These are phyloP conservation scores for Bombus impatiens DNA, from an alignment of 1,140 invertebrate genomes.

Conservation along the genomic window DNA sequence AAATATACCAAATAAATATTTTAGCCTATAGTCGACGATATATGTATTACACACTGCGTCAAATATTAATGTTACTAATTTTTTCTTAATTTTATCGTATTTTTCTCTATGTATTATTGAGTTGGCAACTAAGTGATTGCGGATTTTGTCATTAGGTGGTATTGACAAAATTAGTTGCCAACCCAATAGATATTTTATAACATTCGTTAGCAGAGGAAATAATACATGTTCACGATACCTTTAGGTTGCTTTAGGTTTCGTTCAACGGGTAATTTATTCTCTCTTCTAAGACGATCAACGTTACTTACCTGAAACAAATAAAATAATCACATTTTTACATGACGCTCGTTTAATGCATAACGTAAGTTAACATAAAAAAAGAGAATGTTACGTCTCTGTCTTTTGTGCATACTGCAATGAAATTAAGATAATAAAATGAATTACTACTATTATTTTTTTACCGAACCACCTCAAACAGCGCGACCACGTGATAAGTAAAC, in stretches of 20 bases:
- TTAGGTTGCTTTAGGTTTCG: not conserved
- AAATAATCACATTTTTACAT: not conserved
- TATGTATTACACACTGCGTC: too few species aligned
- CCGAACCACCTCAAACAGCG: not conserved
- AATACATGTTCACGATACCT: not conserved
- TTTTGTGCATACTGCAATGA: not conserved
- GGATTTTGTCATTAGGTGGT: too few species aligned
- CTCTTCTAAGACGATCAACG: not conserved
- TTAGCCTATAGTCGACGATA: too few species aligned
- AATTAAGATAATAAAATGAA: too few species aligned
- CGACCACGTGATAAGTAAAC: not conserved
- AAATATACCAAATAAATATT: too few species aligned
- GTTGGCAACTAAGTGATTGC: too few species aligned
- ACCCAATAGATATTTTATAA: not conserved
- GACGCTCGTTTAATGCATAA: not conserved
- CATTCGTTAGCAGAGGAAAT: not conserved
- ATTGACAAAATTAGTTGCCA: too few species aligned
- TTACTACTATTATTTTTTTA: not conserved
- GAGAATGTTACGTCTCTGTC: too few species aligned
- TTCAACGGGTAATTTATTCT: not conserved
- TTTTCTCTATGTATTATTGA: rapidly evolving
- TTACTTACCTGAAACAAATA: slow-evolving; percentile 2
- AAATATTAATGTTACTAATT: not conserved
- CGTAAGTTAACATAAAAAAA: not conserved
- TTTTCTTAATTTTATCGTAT: not conserved